Base-by-base conservation (phyloP, 2,888 invertebrate genomes). In the Spodoptera picta region DNA sequence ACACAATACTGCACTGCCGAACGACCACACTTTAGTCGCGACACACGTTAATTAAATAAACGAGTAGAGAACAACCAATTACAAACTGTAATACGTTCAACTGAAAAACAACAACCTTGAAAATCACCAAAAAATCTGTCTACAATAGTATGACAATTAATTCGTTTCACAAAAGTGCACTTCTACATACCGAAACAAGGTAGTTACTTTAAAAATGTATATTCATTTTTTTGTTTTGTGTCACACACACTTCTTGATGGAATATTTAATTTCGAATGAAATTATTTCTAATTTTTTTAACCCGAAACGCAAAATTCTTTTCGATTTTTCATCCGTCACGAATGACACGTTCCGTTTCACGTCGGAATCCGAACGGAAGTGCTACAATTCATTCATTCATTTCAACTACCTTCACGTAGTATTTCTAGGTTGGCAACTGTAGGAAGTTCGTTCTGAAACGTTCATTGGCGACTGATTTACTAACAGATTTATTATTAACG, bases 21-120 rank as follows among this genome's bases (percentile, higher is more conserved):
- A 84, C 82, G 80, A 80, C 83, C 80, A 80, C 81, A 83, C 81
- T 83, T 81, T 67, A 68, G 62, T 69, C 81, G 78, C 85, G 84
- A 79, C 82, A 83, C 79, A 83, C 83, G 84, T 82, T 91, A 91
- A 93, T 92, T 91, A 90, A 86, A 89, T 90, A 88, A 89, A 88
- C 82, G 85, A 83, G 83, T 80, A 84, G 82, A 84, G 84, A 89
- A 87, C 86, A 85, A 88, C 85, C 86, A 91, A 91, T 90, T 80
- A 88, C 79, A 73, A 71, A 78, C 79, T 83, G 81, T 80, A 87
- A 79, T 83, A 83, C 75, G 83, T 84, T 82, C 82, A 85, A 85
- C 81, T 83, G 80, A 82, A 86, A 85, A 87, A 84, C 87, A 92
- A 91, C 92, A 92, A 91, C 94, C 92, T 93, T 94, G 93, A 89